A percentile compares a stretch with the other conserved stretches of the same genome.
phyloP scores from a whole-genome alignment of 2,888 invertebrate genomes.

The Meandrusa payeni region DNA sequence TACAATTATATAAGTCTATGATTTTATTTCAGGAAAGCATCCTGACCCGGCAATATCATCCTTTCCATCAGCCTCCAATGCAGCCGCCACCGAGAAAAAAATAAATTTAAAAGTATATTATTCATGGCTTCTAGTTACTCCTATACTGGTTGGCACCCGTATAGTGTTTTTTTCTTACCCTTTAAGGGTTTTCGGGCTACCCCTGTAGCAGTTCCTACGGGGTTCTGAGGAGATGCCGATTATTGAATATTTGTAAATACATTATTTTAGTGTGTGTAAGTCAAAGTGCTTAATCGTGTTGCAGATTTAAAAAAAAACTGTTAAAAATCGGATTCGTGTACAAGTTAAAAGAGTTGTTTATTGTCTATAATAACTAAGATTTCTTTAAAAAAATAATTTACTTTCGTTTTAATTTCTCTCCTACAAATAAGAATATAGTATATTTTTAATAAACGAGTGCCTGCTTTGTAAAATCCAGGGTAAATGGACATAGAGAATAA shows the following conservation, averaged over 20 bases:
- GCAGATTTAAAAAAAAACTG: constrained; percentile 2
- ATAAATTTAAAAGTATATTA: constrained; percentile 38
- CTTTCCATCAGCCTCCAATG: constrained; percentile 70
- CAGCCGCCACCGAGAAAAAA: constrained; percentile 59
- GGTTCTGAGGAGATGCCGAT: constrained; percentile 15
- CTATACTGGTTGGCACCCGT: constrained; percentile 54
- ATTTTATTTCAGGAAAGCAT: constrained; percentile 68
- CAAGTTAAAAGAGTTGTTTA: no score
- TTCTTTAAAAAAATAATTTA: no score
- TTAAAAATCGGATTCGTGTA: no score
- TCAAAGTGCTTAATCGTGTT: constrained; percentile 13
- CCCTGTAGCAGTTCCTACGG: constrained; percentile 6
- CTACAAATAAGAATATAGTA: neutral
- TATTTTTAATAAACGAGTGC: constrained; percentile 3
- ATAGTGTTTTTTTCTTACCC: constrained; percentile 41
- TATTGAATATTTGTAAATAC: constrained; percentile 26
- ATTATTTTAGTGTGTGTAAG: constrained; percentile 9
- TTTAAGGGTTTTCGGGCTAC: constrained; percentile 35
- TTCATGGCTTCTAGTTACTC: constrained; percentile 46
- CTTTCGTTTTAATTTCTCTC: no score
- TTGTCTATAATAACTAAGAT: no score
- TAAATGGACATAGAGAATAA: constrained; percentile 4
- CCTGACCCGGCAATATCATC: constrained; percentile 64
- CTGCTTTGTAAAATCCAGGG: constrained; percentile 6
- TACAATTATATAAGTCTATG: no score